Evolutionary conservation across 2,113 vertebrate genomes (phyloP).

Genomic region (Xiphias gladius): DNA sequence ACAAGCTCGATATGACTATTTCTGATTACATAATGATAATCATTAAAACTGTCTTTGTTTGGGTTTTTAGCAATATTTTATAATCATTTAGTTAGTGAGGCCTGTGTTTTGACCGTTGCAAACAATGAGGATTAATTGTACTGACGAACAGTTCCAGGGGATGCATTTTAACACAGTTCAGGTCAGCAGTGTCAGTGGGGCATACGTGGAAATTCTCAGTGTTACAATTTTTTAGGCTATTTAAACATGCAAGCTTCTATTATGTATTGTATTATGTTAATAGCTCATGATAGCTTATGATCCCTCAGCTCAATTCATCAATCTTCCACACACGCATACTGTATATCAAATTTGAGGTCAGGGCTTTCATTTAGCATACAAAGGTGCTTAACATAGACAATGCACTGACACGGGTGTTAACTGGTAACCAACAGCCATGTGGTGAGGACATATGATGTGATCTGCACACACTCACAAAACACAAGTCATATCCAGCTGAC

Average conservation of each 20-base stretch:
- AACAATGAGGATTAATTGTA: constrained; percentile 41
- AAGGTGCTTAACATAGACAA: background rate
- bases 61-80: constrained; percentile 9
- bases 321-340: background rate
- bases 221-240: background rate
- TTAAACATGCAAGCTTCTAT: background rate
- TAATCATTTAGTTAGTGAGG: constrained; percentile 16
- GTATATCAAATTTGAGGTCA: background rate
- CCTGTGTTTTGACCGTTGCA: constrained; percentile 9
- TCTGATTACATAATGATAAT: constrained; percentile 27
- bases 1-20: background rate
- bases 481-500: constrained; percentile 49
- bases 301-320: background rate
- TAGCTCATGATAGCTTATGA: background rate
- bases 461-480: background rate
- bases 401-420: background rate
- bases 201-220: background rate
- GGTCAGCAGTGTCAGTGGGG: constrained; percentile 3
- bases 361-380: background rate
- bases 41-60: constrained; percentile 21
- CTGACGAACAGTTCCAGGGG: constrained; percentile 4
- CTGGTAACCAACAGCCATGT: constrained; percentile 5
- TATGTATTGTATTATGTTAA: too few species aligned
- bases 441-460: constrained; percentile 7
- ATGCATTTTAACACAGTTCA: constrained; percentile 14